Evolutionary conservation across 2,797 vertebrate genomes (phyloP).

Genomic region (Lagorchestes hirsutus): DNA sequence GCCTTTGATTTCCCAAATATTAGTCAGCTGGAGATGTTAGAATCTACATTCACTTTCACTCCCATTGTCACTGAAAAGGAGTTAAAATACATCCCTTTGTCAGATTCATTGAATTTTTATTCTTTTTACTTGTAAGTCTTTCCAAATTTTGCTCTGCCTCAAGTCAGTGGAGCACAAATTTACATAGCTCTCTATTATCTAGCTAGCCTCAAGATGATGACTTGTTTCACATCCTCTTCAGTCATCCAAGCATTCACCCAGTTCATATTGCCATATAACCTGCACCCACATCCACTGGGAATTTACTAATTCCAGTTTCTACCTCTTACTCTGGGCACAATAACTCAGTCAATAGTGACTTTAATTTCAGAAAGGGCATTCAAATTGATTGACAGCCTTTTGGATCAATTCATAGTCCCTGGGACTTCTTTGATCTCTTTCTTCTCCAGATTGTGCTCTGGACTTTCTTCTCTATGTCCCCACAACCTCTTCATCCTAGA

Average conservation of each 20-base stretch:
- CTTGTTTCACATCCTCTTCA: neutral
- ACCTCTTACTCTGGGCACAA: neutral
- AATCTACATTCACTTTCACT: neutral
- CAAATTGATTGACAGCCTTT: neutral
- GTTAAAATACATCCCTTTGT: neutral
- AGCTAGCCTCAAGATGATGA: neutral
- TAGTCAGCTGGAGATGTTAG: neutral
- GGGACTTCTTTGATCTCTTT: neutral
- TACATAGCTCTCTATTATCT: neutral
- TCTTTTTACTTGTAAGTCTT: neutral
- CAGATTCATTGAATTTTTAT: neutral
- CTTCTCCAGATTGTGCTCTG: neutral
- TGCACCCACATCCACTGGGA: neutral
- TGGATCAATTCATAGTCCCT: neutral
- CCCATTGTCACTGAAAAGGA: neutral
- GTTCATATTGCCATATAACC: neutral
- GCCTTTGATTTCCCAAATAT: constrained; percentile 41
- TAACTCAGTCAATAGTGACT: neutral
- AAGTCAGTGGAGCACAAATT: neutral
- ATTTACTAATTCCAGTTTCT: neutral
- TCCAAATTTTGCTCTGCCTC: neutral
- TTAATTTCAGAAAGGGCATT: neutral
- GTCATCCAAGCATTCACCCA: neutral
- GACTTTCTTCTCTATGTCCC: neutral
- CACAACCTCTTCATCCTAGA: neutral